These are phyloP conservation scores for Cataglyphis livida DNA, from an alignment of 2,888 invertebrate species.

Conservation along the genomic window DNA sequence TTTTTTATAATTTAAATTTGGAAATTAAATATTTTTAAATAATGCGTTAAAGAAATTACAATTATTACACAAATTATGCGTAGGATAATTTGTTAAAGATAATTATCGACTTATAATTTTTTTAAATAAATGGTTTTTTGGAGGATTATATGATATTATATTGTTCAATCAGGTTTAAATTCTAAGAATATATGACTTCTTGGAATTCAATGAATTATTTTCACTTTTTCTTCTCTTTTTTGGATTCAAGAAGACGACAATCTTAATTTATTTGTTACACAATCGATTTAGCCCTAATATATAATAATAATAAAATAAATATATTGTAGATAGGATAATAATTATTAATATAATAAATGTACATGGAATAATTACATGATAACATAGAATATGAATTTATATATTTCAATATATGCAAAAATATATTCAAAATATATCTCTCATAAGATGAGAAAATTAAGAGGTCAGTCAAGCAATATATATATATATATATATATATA, in stretches of 20 bases:
- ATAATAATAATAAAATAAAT: constrained; percentile 6
- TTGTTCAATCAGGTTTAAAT: background rate
- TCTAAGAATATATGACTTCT: background rate
- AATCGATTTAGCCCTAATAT: background rate
- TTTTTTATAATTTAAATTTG: background rate
- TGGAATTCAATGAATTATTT: background rate
- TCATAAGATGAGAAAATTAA: background rate
- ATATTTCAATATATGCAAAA: background rate
- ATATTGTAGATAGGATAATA: background rate
- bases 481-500: background rate
- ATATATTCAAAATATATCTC: background rate
- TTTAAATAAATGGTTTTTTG: background rate
- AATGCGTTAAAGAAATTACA: background rate
- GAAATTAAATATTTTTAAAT: no score
- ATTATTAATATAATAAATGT: background rate
- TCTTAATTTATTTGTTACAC: background rate
- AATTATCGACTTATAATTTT: background rate
- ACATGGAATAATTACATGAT: background rate
- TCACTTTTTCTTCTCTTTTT: background rate
- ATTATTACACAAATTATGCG: background rate
- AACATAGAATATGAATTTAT: background rate
- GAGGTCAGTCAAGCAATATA: background rate
- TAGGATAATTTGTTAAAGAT: background rate
- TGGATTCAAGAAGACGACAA: background rate
- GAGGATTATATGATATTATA: background rate